Evolutionary conservation across 37 sponge, comb jelly and placozoan species (phyloP).

Genomic region (Eunapius fragilis): DNA sequence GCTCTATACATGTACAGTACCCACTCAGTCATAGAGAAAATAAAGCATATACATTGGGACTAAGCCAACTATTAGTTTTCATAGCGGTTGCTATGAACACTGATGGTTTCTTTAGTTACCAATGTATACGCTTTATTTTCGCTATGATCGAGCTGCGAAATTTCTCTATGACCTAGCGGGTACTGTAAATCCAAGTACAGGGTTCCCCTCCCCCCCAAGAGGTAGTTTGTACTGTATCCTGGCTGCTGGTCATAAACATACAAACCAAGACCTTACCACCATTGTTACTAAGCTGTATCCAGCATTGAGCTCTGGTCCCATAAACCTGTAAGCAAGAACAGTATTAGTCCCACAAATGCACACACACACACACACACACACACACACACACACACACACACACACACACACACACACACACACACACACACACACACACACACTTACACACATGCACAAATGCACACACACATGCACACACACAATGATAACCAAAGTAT

Average conservation of each 20-base stretch:
- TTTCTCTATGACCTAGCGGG: too few species aligned
- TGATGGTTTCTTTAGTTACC: too few species aligned
- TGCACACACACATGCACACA: background rate
- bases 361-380: background rate
- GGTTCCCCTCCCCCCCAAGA: too few species aligned
- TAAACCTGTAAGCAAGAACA: conserved; percentile 35
- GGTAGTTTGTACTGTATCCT: too few species aligned
- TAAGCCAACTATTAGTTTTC: too few species aligned
- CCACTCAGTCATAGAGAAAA: too few species aligned
- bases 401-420: background rate
- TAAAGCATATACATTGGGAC: too few species aligned
- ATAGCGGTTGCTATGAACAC: too few species aligned
- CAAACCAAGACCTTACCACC: conserved; percentile 48
- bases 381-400: background rate
- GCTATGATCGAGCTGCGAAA: too few species aligned
- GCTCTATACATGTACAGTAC: too few species aligned
- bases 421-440: background rate
- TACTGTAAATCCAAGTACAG: too few species aligned
- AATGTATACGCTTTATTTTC: too few species aligned
- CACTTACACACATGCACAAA: background rate
- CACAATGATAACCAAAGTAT: background rate
- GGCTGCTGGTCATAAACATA: background rate
- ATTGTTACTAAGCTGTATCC: conserved; percentile 80
- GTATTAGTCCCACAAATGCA: background rate
- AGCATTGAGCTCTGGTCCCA: conserved; percentile 74